These are phyloP conservation scores for Dioctria linearis DNA, from an alignment of 2,888 invertebrate genomes.

Conservation along the genomic window DNA sequence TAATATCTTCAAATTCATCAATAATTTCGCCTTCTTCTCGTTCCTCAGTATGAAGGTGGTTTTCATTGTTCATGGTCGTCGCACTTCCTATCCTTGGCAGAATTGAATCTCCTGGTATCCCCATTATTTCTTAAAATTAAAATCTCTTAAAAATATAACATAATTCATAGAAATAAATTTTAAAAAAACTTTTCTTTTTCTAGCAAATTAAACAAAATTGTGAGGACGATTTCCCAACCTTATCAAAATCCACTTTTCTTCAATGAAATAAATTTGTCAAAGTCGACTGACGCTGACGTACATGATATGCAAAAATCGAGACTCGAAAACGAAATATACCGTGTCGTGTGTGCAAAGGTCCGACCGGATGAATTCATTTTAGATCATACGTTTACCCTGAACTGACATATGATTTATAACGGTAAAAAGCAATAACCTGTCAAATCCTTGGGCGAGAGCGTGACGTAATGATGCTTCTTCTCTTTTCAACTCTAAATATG, in stretches of 20 bases:
- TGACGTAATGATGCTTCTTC: no score
- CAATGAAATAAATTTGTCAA: neutral
- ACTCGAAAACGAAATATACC: neutral
- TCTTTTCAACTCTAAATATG: no score
- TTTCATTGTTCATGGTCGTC: neutral
- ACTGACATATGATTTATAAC: no score
- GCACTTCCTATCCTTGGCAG: neutral
- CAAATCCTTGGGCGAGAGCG: no score
- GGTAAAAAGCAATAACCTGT: no score
- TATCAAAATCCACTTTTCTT: constrained; percentile 3
- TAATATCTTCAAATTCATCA: constrained; percentile 68
- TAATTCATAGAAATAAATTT: neutral
- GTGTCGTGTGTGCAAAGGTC: no score
- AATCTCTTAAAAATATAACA: constrained; percentile 27
- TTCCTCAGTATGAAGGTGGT: constrained; percentile 60
- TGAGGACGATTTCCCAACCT: neutral
- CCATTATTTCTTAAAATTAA: constrained; percentile 24
- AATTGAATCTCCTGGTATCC: constrained; percentile 24
- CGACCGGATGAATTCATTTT: no score
- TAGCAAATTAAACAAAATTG: constrained; percentile 16
- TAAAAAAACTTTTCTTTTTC: neutral
- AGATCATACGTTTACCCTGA: no score
- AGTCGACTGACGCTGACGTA: neutral
- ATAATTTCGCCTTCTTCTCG: constrained; percentile 70
- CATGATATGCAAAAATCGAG: neutral